A percentile compares a stretch with the other conserved stretches of the same genome.
These are phyloP conservation scores for Micropoecilia bifurca DNA, from an alignment of 2,797 vertebrate species.

Conservation along the genomic window DNA sequence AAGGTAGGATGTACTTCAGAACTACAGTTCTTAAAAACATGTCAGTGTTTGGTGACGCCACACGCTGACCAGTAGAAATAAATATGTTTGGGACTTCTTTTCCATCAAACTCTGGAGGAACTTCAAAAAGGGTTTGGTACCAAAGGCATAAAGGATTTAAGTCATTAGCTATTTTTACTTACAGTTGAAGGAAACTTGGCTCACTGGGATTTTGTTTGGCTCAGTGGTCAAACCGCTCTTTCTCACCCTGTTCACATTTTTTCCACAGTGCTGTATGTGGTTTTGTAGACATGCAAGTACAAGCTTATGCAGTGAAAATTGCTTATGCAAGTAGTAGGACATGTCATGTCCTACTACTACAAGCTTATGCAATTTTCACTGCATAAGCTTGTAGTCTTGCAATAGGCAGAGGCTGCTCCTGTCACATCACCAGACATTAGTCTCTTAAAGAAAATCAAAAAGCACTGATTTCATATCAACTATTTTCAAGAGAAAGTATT, in stretches of 20 bases:
- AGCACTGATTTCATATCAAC: background rate
- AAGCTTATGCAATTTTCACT: background rate
- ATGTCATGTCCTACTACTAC: too few species aligned
- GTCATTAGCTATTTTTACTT: background rate
- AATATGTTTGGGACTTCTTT: background rate
- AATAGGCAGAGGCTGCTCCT: background rate
- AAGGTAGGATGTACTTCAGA: background rate
- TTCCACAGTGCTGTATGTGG: background rate
- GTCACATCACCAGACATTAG: background rate
- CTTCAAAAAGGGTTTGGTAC: background rate
- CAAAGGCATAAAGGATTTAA: background rate
- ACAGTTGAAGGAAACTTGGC: background rate
- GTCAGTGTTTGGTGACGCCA: background rate
- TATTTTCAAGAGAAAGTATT: background rate
- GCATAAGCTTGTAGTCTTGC: background rate
- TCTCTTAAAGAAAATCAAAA: background rate
- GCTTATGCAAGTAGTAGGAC: too few species aligned
- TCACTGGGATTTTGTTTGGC: background rate
- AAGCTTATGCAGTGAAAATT: too few species aligned
- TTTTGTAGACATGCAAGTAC: background rate
- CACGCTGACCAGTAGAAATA: background rate
- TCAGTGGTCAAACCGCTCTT: background rate
- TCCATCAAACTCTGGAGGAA: background rate
- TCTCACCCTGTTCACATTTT: background rate
- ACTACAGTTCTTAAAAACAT: background rate